Conservation (phyloP, 2,888 invertebrate genomes). For the Oligia latruncula region DNA sequence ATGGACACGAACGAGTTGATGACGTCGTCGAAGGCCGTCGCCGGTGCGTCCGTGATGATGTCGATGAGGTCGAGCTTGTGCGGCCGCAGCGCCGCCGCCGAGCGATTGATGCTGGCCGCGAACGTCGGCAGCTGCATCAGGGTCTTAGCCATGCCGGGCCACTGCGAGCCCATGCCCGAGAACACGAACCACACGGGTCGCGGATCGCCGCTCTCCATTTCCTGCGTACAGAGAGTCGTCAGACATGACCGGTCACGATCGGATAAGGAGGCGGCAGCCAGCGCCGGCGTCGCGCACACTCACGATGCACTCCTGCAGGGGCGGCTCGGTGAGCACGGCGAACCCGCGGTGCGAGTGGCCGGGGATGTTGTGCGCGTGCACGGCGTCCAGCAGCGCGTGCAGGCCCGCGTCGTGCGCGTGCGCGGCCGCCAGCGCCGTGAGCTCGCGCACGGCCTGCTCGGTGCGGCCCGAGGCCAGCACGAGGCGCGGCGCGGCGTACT, state of each 20-base stretch:
- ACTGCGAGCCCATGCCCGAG: slow-evolving; percentile 99
- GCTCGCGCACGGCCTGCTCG: slow-evolving; percentile 92
- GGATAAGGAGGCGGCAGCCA: neutral
- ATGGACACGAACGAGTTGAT: slow-evolving; percentile 97
- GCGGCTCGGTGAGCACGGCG: slow-evolving; percentile 89
- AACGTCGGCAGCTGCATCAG: slow-evolving; percentile 96
- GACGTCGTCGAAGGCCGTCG: slow-evolving; percentile 95
- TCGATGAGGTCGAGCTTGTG: slow-evolving; percentile 96
- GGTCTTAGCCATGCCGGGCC: slow-evolving; percentile 98
- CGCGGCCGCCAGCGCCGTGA: slow-evolving; percentile 91
- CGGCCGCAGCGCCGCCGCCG: slow-evolving; percentile 94
- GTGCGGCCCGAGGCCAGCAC: slow-evolving; percentile 96
- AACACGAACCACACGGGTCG: slow-evolving; percentile 98
- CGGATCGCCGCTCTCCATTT: slow-evolving; percentile 84
- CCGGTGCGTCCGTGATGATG: slow-evolving; percentile 94
- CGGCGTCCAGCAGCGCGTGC: slow-evolving; percentile 93
- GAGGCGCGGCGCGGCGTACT: slow-evolving; percentile 83
- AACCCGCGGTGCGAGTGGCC: slow-evolving; percentile 96
- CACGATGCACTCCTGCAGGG: slow-evolving; percentile 71
- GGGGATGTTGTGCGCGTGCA: slow-evolving; percentile 92
- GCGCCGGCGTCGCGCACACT: slow-evolving; percentile 41
- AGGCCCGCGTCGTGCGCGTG: slow-evolving; percentile 93
- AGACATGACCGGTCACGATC: neutral
- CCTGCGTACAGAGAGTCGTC: slow-evolving; percentile 65
- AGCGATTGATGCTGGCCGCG: slow-evolving; percentile 93